Conservation (phyloP, 1,140 invertebrate genomes). For the Trinorchestia longiramus region DNA sequence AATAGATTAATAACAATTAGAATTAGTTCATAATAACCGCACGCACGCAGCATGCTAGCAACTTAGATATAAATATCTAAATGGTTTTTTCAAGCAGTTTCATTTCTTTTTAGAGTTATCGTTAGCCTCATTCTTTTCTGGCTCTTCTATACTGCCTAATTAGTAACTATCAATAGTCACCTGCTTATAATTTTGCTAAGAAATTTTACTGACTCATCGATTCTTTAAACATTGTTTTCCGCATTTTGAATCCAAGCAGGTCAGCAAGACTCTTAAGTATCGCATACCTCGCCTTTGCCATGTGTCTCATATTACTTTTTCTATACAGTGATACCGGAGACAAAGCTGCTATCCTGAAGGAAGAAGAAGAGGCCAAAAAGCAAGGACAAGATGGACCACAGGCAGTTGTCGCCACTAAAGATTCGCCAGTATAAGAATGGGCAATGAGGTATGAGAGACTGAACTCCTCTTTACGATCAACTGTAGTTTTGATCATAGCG, state of each 20-base stretch:
- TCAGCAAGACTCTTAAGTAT: background rate
- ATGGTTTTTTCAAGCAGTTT: background rate
- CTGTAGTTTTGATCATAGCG: background rate
- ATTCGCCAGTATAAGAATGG: slow-evolving; percentile 14
- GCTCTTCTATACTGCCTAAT: background rate
- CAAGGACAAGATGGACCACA: slow-evolving; percentile 46
- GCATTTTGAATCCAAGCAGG: background rate
- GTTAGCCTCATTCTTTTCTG: background rate
- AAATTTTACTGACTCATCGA: background rate
- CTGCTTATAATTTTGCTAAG: background rate
- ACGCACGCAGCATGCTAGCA: background rate
- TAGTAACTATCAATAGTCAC: background rate
- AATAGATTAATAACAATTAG: background rate
- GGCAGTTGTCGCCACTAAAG: slow-evolving; percentile 19
- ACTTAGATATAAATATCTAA: background rate
- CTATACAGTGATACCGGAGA: slow-evolving; percentile 29
- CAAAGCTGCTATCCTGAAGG: slow-evolving; percentile 34
- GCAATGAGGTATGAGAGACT: background rate
- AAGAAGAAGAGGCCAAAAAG: slow-evolving; percentile 37
- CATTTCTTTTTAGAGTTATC: background rate
- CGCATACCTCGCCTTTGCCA: background rate
- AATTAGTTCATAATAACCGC: background rate
- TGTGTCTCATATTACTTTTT: background rate
- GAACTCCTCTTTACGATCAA: background rate
- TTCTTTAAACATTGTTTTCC: background rate